These are phyloP conservation scores for Microtus agrestis DNA, from an alignment of 2,797 vertebrate species.

Conservation along the genomic window DNA sequence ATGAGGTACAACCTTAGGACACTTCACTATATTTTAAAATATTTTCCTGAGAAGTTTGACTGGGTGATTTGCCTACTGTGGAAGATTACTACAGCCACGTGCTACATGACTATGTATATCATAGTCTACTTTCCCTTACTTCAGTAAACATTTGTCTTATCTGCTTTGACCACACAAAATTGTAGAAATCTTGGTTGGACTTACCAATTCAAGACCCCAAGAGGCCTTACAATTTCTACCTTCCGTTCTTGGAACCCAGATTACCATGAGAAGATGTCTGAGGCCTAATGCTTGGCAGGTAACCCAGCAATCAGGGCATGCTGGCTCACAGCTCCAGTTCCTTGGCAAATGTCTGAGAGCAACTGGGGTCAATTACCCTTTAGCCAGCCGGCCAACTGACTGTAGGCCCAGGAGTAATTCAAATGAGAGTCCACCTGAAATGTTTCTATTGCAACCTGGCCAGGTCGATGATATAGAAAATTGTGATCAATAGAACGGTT, in stretches of 20 bases:
- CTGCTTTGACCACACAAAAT: conserved; percentile 10
- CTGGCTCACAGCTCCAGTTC: neutral
- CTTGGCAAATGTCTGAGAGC: neutral
- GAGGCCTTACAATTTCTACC: neutral
- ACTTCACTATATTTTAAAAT: neutral
- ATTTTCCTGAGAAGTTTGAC: conserved; percentile 5
- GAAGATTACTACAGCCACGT: neutral
- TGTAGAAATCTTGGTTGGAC: neutral
- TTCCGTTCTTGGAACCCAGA: neutral
- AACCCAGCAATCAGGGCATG: neutral
- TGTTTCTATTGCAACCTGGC: neutral
- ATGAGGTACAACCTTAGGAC: neutral
- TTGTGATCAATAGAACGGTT: conserved; percentile 6
- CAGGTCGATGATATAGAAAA: neutral
- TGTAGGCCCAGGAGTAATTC: neutral
- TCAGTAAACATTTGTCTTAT: neutral
- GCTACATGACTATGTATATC: neutral
- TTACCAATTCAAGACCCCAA: neutral
- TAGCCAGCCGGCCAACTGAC: neutral
- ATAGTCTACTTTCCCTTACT: neutral
- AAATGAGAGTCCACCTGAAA: neutral
- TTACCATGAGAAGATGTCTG: neutral
- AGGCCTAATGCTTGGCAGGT: neutral
- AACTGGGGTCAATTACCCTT: neutral
- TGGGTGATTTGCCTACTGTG: neutral